Evolutionary conservation across 2,113 vertebrate genomes (phyloP).

Genomic region (Aix galericulata): DNA sequence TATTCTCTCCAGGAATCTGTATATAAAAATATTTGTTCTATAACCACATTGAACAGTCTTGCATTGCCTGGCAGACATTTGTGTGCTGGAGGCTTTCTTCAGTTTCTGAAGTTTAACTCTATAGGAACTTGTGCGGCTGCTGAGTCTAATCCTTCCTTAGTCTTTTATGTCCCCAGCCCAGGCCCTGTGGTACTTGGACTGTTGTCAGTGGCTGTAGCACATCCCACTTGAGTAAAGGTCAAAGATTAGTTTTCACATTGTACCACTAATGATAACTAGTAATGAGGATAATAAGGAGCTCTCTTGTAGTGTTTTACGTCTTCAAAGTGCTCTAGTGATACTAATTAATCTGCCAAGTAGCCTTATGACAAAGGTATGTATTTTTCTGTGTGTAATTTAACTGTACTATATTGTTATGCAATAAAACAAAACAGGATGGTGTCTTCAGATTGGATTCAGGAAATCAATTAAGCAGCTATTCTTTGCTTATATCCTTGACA

Average conservation of each 20-base stretch:
- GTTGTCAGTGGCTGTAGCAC: background rate
- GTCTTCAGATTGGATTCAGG: background rate
- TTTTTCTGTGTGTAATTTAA: background rate
- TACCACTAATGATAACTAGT: background rate
- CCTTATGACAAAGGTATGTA: background rate
- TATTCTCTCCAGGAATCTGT: conserved; percentile 38
- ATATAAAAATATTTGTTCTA: conserved; percentile 35
- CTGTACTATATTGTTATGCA: background rate
- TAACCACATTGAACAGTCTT: conserved; percentile 1
- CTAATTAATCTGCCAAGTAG: background rate
- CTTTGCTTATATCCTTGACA: background rate
- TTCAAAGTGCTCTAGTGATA: background rate
- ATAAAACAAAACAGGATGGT: background rate
- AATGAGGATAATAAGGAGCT: background rate
- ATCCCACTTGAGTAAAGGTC: background rate
- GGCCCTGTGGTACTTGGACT: background rate
- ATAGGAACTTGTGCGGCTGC: background rate
- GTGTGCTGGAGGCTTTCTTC: conserved; percentile 35
- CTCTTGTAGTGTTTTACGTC: background rate
- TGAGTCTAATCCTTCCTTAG: background rate
- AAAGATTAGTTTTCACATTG: background rate
- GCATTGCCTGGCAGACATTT: background rate
- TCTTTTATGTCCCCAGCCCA: background rate
- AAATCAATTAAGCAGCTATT: background rate
- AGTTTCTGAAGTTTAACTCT: background rate